Percentiles rank a stretch among this genome's conserved stretches.
phyloP scores from a whole-genome alignment of 2,888 invertebrate species.

The Dorcus hopei region DNA sequence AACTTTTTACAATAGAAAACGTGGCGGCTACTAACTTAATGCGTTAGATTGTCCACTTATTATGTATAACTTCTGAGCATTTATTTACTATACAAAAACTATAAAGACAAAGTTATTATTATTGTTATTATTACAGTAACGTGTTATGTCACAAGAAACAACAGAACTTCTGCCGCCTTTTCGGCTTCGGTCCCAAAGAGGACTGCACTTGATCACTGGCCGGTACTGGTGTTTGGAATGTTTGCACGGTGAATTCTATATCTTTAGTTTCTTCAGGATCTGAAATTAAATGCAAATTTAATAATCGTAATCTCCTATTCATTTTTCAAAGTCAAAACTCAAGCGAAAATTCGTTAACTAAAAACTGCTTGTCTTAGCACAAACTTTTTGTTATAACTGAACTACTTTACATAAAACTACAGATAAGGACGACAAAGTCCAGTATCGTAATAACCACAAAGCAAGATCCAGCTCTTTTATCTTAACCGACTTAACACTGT shows the following conservation, averaged over 20 bases:
- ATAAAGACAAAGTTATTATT: conserved; percentile 18
- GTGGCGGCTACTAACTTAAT: conserved; percentile 16
- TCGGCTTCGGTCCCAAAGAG: conserved; percentile 49
- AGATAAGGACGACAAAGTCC: no score
- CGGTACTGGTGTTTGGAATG: conserved; percentile 57
- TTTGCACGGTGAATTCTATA: conserved; percentile 84
- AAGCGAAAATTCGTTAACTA: no score
- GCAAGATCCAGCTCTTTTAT: no score
- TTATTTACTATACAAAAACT: conserved; percentile 23
- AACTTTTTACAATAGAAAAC: conserved; percentile 15
- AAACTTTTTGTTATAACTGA: no score
- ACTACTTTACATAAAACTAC: no score
- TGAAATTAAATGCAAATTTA: conserved; percentile 40
- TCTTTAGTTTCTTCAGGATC: conserved; percentile 80
- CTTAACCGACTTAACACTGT: no score
- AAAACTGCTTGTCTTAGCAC: no score
- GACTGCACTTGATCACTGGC: conserved; percentile 47
- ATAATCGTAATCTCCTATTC: no score
- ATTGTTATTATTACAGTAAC: conserved; percentile 12
- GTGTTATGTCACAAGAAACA: conserved; percentile 48
- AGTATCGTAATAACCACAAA: no score
- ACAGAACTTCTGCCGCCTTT: conserved; percentile 47
- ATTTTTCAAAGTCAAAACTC: background rate
- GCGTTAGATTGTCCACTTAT: conserved; percentile 24
- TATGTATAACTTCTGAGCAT: conserved; percentile 21